phyloP scores from a whole-genome alignment of 2,797 vertebrate genomes.

The Arrhamphus sclerolepis region DNA sequence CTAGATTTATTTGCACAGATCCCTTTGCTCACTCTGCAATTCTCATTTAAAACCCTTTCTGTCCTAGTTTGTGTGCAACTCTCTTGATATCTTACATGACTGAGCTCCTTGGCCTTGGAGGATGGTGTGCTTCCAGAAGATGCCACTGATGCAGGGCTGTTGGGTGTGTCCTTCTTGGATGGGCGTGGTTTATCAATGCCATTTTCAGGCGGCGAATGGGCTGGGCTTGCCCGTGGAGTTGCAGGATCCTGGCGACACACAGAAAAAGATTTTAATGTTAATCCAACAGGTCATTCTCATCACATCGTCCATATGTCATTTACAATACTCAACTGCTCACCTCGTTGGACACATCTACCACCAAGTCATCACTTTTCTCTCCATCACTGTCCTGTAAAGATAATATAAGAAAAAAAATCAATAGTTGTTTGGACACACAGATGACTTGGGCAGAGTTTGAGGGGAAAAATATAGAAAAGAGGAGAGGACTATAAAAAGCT shows the following conservation, averaged over 20 bases:
- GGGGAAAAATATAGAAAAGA: too few species aligned
- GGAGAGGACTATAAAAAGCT: too few species aligned
- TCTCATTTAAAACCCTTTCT: slow-evolving; percentile 61
- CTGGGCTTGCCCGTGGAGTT: slow-evolving; percentile 93
- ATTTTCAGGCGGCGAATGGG: slow-evolving; percentile 96
- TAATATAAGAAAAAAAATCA: slow-evolving; percentile 12
- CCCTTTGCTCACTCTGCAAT: slow-evolving; percentile 59
- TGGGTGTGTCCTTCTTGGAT: slow-evolving; percentile 96
- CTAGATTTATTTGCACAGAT: slow-evolving; percentile 71
- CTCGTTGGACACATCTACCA: slow-evolving; percentile 99
- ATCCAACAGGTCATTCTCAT: not conserved
- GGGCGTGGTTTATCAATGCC: slow-evolving; percentile 96
- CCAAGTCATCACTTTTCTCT: slow-evolving; percentile 98
- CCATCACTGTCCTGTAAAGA: slow-evolving; percentile 93
- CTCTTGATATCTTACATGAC: slow-evolving; percentile 88
- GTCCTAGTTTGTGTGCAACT: slow-evolving; percentile 58
- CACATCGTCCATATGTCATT: slow-evolving; percentile 5
- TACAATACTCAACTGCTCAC: slow-evolving; percentile 68
- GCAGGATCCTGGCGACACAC: slow-evolving; percentile 87
- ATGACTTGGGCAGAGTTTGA: not conserved
- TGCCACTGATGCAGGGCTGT: slow-evolving; percentile 96
- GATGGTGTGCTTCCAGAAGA: slow-evolving; percentile 98
- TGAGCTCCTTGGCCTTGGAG: slow-evolving; percentile 99
- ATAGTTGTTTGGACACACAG: not conserved
- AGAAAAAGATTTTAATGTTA: slow-evolving; percentile 3